A percentile compares a stretch with the other conserved stretches of the same genome.
These are phyloP conservation scores for Austrolebias charrua DNA, from an alignment of 2,797 vertebrate species.

Conservation along the genomic window DNA sequence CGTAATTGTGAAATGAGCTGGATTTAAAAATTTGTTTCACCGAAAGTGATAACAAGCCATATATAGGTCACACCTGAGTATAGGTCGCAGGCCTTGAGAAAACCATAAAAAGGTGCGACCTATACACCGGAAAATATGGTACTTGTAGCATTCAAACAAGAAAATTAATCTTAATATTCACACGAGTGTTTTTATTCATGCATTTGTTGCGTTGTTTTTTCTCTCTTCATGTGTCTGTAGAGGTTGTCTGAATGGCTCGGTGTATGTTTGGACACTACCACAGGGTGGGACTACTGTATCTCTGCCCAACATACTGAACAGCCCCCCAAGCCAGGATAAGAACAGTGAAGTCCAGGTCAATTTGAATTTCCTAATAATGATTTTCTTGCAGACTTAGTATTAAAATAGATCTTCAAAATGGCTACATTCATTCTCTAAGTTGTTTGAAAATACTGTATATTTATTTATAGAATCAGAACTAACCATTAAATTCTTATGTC, in stretches of 20 bases:
- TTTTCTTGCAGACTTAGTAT: background rate
- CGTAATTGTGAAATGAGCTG: too few species aligned
- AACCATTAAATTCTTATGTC: background rate
- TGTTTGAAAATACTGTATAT: background rate
- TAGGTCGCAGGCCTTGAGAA: too few species aligned
- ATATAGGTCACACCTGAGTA: too few species aligned
- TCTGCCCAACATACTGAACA: constrained; percentile 70
- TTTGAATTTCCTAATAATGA: constrained; percentile 16
- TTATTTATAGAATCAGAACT: background rate
- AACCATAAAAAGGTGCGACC: too few species aligned
- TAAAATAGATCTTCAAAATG: background rate
- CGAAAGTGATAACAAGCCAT: too few species aligned
- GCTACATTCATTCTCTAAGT: background rate
- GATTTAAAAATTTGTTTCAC: too few species aligned
- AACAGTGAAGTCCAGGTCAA: constrained; percentile 70
- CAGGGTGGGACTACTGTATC: constrained; percentile 76
- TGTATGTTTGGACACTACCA: constrained; percentile 83
- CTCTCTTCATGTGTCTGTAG: constrained; percentile 48
- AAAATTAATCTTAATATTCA: too few species aligned
- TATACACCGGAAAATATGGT: too few species aligned
- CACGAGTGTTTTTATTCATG: background rate
- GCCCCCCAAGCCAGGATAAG: constrained; percentile 67
- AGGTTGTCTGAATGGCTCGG: constrained; percentile 82
- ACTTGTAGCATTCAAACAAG: too few species aligned
- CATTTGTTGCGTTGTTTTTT: background rate